Base-by-base conservation (phyloP, 2,113 vertebrate species). In the Stigmatopora nigra region DNA sequence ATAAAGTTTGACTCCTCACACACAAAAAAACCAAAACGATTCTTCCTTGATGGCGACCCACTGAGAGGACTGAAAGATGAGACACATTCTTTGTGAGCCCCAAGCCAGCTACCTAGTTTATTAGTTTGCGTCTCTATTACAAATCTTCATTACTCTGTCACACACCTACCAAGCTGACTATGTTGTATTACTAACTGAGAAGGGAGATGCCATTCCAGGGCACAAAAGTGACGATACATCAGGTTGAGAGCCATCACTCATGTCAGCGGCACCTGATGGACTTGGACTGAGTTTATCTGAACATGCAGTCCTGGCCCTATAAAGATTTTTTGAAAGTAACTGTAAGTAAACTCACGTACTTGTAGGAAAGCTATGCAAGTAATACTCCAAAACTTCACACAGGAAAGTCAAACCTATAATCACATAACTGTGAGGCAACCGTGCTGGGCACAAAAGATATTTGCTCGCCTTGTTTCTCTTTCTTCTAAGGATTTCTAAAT, bases 31-130 rank as follows among this genome's bases (percentile, higher is more conserved):
- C n/a, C n/a, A 86, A 88, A 83, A 80, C 86, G 84, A 90, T 89
- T 88, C 76, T 79, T 64, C 71, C 82, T 86, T 36, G 82, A 88
- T 90, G 88, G 89, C 84, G 89, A 84, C 70, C 78, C 67, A 69
- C 60, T 36, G 74, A 7, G 71, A 77, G 68, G 71, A 66, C 53
- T 16, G 82, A 85, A 90, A 90, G 81, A 80, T 51, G 76, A 88
- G 80, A 83, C 62, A 64, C 78, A 76, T 83, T 82, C 74, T 82
- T 77, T 56, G 19, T 53, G 19, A 53, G 19, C 7, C 49, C 20
- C 22, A 70, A 60, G 64, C 67, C 68, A 74, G 69, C 71, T 67
- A 67, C 71, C 79, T 66, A 59, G 77, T 88, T 86, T 86, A 89
- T 87, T 82, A 85, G 79, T 76, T 72, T 68, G 70, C 76, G 69